phyloP scores from a whole-genome alignment of 2,797 vertebrate species.

The Menidia menidia region DNA sequence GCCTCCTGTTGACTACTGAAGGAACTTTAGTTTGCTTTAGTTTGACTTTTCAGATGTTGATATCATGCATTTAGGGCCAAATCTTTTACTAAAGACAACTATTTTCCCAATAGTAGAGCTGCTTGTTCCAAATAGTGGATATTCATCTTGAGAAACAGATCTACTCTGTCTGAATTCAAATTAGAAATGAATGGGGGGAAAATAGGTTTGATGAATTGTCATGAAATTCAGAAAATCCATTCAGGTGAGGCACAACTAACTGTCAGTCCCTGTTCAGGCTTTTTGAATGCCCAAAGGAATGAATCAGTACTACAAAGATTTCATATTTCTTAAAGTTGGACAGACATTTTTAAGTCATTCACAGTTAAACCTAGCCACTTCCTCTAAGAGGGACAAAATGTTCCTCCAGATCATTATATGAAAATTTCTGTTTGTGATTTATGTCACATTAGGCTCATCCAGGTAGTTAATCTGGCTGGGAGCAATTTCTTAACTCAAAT shows the following conservation, averaged over 20 bases:
- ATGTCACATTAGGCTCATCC: conserved; percentile 1
- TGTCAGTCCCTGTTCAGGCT: not conserved
- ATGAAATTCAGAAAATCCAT: not conserved
- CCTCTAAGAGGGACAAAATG: not conserved
- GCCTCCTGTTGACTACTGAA: not conserved
- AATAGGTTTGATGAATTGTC: not conserved
- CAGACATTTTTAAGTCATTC: not conserved
- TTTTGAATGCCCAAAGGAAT: not conserved
- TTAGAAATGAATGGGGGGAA: too few species aligned
- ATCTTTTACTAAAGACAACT: not conserved
- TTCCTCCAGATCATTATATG: not conserved
- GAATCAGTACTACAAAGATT: not conserved
- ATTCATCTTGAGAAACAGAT: not conserved
- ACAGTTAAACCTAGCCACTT: not conserved
- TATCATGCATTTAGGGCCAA: not conserved
- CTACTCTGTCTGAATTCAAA: not conserved
- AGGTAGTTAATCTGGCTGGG: not conserved
- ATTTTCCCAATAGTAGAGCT: not conserved
- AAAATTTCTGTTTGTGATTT: conserved; percentile 16
- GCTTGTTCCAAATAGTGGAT: too few species aligned
- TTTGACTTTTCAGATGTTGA: not conserved
- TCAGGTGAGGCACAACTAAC: not conserved
- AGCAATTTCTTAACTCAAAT: not conserved
- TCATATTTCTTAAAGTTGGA: not conserved
- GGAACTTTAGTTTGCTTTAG: not conserved